Percentiles rank a stretch among this genome's conserved stretches.
Conservation (phyloP, 2,113 vertebrate species). For the Protobothrops mucrosquamatus region DNA sequence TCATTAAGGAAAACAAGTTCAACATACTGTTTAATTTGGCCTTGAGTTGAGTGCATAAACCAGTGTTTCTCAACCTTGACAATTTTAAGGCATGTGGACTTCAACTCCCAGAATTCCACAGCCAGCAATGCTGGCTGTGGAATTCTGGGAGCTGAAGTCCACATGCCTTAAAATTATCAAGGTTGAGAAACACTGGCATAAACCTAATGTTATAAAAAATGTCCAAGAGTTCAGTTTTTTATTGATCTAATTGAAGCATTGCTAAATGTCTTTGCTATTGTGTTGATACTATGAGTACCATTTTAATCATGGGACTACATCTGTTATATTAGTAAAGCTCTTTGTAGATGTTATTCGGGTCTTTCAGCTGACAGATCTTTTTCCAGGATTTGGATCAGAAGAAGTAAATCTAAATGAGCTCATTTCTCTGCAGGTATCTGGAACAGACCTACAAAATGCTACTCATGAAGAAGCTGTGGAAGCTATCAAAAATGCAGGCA, state of each 20-base stretch:
- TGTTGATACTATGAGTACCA: background rate
- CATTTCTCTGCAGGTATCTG: constrained; percentile 79
- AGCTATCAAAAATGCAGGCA: constrained; percentile 85
- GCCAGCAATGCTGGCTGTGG: too few species aligned
- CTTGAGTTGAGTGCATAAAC: background rate
- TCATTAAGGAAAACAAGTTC: background rate
- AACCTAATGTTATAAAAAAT: background rate
- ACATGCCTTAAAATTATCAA: too few species aligned
- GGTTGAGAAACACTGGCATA: too few species aligned
- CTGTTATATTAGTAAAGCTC: background rate
- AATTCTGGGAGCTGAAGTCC: too few species aligned
- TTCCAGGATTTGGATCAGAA: background rate
- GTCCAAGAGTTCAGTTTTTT: background rate
- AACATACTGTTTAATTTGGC: background rate
- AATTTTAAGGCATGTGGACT: too few species aligned
- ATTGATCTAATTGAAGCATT: background rate
- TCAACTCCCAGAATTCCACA: too few species aligned
- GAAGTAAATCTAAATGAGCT: background rate
- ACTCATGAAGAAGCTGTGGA: constrained; percentile 89
- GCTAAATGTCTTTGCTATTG: constrained; percentile 7
- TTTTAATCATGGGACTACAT: background rate
- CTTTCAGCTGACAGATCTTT: background rate
- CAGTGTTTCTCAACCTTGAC: too few species aligned
- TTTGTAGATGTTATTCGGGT: background rate
- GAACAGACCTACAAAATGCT: constrained; percentile 83